Conservation (phyloP, 2,113 vertebrate genomes). For the Ceyx melanurus region DNA sequence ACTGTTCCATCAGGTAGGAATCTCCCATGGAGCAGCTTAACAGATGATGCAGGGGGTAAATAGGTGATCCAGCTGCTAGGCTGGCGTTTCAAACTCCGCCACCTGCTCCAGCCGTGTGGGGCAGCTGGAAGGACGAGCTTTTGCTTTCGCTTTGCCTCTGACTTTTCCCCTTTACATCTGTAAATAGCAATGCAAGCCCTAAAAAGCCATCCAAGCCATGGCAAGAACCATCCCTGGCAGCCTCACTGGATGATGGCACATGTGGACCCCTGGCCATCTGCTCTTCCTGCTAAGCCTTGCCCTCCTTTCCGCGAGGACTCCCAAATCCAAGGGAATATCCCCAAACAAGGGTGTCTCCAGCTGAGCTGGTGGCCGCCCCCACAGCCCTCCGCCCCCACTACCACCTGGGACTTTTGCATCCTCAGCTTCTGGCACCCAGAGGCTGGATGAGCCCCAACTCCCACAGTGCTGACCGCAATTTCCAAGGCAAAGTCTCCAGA, state of each 20-base stretch:
- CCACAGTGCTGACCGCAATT: accelerated
- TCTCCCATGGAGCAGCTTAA: not conserved
- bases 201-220: not conserved
- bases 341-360: not conserved
- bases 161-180: not conserved
- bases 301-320: not conserved
- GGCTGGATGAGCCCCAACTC: not conserved
- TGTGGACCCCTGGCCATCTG: not conserved
- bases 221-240: not conserved
- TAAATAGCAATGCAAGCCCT: not conserved
- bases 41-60: not conserved
- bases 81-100: not conserved
- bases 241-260: not conserved
- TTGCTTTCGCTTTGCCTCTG: accelerated
- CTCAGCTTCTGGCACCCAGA: not conserved
- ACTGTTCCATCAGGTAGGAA: not conserved
- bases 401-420: not conserved
- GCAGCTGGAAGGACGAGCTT: accelerated
- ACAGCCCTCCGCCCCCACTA: not conserved
- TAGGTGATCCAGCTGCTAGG: not conserved
- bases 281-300: not conserved
- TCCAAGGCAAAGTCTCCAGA: not conserved
- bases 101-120: not conserved
- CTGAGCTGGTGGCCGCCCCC: not conserved
- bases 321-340: conserved; percentile 41